These are phyloP conservation scores for Petrophora chlorosata DNA, from an alignment of 2,888 invertebrate genomes.

Conservation along the genomic window DNA sequence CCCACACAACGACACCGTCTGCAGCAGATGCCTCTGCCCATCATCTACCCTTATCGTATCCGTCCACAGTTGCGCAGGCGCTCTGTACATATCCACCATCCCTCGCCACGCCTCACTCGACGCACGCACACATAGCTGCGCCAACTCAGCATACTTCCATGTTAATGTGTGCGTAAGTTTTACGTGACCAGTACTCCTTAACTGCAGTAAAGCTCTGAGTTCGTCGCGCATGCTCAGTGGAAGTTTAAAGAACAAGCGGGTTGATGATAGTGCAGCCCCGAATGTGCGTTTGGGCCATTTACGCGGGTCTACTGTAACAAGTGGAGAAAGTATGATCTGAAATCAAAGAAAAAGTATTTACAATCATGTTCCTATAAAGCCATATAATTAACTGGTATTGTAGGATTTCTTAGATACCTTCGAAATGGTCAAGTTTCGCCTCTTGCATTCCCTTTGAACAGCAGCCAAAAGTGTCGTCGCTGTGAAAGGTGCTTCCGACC, in stretches of 20 bases:
- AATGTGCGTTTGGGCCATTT: constrained; percentile 70
- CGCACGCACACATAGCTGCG: constrained; percentile 65
- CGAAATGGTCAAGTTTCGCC: constrained; percentile 67
- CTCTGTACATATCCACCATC: constrained; percentile 61
- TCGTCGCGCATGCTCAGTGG: constrained; percentile 65
- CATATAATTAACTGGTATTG: neutral
- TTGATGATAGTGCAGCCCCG: constrained; percentile 44
- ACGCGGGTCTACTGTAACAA: constrained; percentile 70
- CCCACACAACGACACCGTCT: constrained; percentile 87
- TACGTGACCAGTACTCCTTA: constrained; percentile 61
- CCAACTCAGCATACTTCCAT: constrained; percentile 74
- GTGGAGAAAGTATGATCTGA: constrained; percentile 71
- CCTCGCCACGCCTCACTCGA: constrained; percentile 61
- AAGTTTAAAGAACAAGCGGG: constrained; percentile 52
- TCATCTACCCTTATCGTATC: constrained; percentile 84
- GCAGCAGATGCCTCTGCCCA: constrained; percentile 81
- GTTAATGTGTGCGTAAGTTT: constrained; percentile 62
- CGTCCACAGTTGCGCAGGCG: constrained; percentile 71
- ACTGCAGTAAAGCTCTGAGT: constrained; percentile 60
- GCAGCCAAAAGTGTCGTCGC: constrained; percentile 71
- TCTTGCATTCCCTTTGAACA: constrained; percentile 66
- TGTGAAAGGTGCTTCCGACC: constrained; percentile 68
- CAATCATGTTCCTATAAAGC: too few species aligned
- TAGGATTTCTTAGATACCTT: constrained; percentile 52
- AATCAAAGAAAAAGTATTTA: constrained; percentile 27